Conservation (phyloP, 2,797 vertebrate species). For the Amblyraja radiata region DNA sequence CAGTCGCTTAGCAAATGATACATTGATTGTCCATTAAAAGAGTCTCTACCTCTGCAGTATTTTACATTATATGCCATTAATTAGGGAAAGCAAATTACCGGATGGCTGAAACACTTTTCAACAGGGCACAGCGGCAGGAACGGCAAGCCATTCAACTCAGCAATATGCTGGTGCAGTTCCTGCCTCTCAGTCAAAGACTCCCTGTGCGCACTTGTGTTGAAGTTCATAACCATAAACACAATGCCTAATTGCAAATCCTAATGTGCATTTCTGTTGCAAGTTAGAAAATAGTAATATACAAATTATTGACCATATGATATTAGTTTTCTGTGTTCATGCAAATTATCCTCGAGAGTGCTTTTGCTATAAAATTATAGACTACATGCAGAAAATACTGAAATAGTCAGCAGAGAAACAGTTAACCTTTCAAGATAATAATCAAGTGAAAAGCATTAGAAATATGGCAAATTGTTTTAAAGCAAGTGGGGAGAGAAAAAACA, state of each 20-base stretch:
- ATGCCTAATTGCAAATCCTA: neutral
- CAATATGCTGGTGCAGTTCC: neutral
- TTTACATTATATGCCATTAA: conserved; percentile 30
- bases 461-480: too few relatives aligned
- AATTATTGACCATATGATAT: neutral
- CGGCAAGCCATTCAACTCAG: neutral
- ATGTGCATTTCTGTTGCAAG: neutral
- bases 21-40: conserved; percentile 33
- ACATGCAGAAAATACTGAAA: neutral
- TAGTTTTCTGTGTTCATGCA: neutral
- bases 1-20: conserved; percentile 19
- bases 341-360: neutral
- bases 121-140: neutral
- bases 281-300: neutral
- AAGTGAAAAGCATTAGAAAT: too few relatives aligned
- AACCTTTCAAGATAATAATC: too few relatives aligned
- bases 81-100: neutral
- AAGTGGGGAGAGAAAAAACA: too few relatives aligned
- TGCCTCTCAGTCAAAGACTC: neutral
- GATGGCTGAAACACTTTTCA: neutral
- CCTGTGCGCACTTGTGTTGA: neutral
- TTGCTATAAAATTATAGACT: neutral
- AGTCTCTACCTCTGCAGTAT: conserved; percentile 25
- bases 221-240: too few relatives aligned
- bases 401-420: too few relatives aligned